Evolutionary conservation across 1,140 invertebrate genomes (phyloP).

Genomic region (Brachystomella parvula): DNA sequence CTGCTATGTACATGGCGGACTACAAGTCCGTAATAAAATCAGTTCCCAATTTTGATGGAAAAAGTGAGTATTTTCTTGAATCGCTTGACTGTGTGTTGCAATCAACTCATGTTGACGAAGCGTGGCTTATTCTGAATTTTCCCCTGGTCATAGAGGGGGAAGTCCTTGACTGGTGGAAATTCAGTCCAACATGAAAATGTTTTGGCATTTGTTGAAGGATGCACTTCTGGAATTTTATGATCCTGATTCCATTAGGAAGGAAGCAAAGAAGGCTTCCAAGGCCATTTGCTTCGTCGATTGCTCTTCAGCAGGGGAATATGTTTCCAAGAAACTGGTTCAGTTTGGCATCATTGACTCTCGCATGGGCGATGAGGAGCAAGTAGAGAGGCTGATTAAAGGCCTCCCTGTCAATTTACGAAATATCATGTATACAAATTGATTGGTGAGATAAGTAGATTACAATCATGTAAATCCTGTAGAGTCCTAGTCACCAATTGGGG

Average conservation of each 20-base stretch:
- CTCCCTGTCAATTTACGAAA: neutral
- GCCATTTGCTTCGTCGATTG: neutral
- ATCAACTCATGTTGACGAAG: neutral
- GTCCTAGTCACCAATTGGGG: too few relatives aligned
- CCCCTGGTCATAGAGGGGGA: neutral
- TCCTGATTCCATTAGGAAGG: neutral
- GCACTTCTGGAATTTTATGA: neutral
- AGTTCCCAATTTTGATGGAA: neutral
- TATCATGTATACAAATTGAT: neutral
- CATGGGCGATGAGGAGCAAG: neutral
- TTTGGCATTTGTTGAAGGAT: neutral
- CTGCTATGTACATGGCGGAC: too few relatives aligned
- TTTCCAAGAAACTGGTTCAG: neutral
- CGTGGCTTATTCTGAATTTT: neutral
- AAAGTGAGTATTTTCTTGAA: neutral
- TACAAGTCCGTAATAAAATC: neutral
- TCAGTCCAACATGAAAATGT: neutral
- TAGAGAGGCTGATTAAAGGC: neutral
- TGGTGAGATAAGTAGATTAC: too few relatives aligned
- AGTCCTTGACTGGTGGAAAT: slow-evolving; percentile 7
- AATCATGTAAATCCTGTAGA: too few relatives aligned
- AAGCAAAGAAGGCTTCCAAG: neutral
- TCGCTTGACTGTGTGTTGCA: neutral
- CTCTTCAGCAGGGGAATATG: neutral
- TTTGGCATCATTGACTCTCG: neutral